phyloP scores from a whole-genome alignment of 2,113 vertebrate species.

The Leuciscus idus region DNA sequence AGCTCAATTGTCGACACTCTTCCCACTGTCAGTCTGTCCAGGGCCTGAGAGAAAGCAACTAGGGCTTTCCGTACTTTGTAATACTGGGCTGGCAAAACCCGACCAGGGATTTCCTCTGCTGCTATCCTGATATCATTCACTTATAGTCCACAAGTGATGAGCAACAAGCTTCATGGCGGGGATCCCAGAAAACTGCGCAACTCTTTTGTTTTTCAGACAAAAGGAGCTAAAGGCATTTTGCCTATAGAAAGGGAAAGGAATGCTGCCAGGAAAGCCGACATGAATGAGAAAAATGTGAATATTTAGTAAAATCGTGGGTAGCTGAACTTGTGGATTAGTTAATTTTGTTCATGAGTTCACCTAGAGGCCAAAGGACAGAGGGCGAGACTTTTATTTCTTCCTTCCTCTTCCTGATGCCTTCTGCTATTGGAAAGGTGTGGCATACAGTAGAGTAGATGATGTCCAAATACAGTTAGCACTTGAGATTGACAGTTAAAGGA shows the following conservation, averaged over 20 bases:
- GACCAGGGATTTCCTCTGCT: constrained; percentile 72
- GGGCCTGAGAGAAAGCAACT: constrained; percentile 35
- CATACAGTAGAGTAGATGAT: neutral
- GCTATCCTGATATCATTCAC: constrained; percentile 67
- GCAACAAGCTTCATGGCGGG: constrained; percentile 25
- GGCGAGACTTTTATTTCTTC: constrained; percentile 41
- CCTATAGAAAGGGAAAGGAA: constrained; percentile 27
- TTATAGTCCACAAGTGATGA: constrained; percentile 15
- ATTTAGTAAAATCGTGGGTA: neutral
- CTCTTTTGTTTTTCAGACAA: constrained; percentile 1
- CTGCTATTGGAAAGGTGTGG: neutral
- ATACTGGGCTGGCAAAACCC: constrained; percentile 41
- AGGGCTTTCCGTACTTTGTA: constrained; percentile 50
- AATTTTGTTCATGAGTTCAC: neutral
- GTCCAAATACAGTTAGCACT: neutral
- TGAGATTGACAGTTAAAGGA: neutral
- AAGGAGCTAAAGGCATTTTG: neutral
- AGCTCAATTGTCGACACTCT: neutral
- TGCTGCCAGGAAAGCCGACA: constrained; percentile 4
- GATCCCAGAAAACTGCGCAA: constrained; percentile 29
- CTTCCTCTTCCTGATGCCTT: constrained; percentile 29
- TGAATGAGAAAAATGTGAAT: constrained; percentile 40
- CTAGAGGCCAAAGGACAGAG: constrained; percentile 30
- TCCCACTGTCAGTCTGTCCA: constrained; percentile 25
- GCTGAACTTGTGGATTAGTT: neutral